Evolutionary conservation across 2,888 invertebrate genomes (phyloP).

Genomic region (Agrochola lychnidis): DNA sequence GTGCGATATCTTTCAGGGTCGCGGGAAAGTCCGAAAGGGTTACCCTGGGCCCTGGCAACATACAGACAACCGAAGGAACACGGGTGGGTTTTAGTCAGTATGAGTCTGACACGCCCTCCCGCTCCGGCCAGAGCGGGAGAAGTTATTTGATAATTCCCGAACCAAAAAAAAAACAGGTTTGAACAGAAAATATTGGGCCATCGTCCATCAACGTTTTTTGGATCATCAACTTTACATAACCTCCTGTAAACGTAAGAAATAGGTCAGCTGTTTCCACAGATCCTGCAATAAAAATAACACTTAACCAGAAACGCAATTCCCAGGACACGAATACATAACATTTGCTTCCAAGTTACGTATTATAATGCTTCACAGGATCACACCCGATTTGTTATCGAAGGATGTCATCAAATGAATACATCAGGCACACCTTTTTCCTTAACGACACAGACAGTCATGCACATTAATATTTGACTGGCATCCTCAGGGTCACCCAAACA

Average conservation of each 20-base stretch:
- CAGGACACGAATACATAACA: constrained; percentile 5
- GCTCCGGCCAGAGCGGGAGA: no score
- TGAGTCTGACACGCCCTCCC: no score
- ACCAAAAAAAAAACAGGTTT: no score
- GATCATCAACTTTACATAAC: no score
- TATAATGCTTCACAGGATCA: constrained; percentile 5
- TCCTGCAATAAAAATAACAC: no score
- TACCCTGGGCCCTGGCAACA: no score
- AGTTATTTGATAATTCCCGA: no score
- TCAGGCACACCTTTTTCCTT: constrained; percentile 5
- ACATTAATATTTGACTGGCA: constrained; percentile 13
- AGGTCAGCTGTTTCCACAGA: not conserved
- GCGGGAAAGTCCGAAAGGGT: no score
- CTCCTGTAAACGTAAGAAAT: not conserved
- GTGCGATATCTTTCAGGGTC: no score
- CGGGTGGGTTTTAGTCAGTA: no score
- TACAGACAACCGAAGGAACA: no score
- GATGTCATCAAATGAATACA: constrained; percentile 36
- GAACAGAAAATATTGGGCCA: not conserved
- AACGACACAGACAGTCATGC: constrained; percentile 19
- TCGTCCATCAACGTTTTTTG: not conserved
- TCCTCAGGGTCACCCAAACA: constrained; percentile 18
- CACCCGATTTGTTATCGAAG: constrained; percentile 24
- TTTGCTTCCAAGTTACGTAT: not conserved
- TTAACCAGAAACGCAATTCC: not conserved